Conservation (phyloP, 1,140 invertebrate species). For the Ditylenchus dipsaci region DNA sequence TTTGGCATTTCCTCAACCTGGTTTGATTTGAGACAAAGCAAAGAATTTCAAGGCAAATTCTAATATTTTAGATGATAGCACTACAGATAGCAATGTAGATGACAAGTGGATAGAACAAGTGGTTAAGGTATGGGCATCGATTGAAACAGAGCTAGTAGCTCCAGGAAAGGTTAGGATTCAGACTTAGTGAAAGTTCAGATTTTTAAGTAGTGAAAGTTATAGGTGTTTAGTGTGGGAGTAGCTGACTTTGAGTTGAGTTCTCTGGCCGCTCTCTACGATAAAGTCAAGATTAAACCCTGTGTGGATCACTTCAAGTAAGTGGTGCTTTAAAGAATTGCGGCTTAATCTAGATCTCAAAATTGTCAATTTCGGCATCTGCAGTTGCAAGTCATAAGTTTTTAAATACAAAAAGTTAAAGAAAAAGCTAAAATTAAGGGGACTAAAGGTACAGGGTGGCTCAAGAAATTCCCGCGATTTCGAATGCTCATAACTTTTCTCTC, state of each 20-base stretch:
- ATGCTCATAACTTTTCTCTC: too few relatives aligned
- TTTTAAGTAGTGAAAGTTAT: slow-evolving; percentile 55
- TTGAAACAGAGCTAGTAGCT: slow-evolving; percentile 21
- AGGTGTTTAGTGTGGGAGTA: slow-evolving; percentile 71
- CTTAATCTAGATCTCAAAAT: too few relatives aligned
- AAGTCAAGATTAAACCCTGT: slow-evolving; percentile 78
- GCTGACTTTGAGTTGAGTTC: slow-evolving; percentile 78
- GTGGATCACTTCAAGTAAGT: slow-evolving; percentile 81
- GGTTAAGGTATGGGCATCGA: slow-evolving; percentile 19
- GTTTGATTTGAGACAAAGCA: neutral
- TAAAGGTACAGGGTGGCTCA: too few relatives aligned
- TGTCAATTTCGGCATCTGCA: too few relatives aligned
- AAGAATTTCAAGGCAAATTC: neutral
- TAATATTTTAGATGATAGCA: neutral
- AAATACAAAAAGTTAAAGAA: too few relatives aligned
- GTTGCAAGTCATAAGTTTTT: too few relatives aligned
- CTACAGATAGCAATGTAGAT: too few relatives aligned
- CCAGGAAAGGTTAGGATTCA: slow-evolving; percentile 10
- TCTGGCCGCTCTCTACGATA: slow-evolving; percentile 73
- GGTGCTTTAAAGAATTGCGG: too few relatives aligned
- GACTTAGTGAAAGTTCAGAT: slow-evolving; percentile 69
- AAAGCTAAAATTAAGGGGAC: too few relatives aligned
- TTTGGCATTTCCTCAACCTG: slow-evolving; percentile 48
- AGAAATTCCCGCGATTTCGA: too few relatives aligned
- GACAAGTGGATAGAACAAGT: slow-evolving; percentile 35